Percentiles rank a stretch among this genome's conserved stretches.
Evolutionary conservation across 2,797 vertebrate species (phyloP).

Genomic region (Triplophysa yarkandensis): DNA sequence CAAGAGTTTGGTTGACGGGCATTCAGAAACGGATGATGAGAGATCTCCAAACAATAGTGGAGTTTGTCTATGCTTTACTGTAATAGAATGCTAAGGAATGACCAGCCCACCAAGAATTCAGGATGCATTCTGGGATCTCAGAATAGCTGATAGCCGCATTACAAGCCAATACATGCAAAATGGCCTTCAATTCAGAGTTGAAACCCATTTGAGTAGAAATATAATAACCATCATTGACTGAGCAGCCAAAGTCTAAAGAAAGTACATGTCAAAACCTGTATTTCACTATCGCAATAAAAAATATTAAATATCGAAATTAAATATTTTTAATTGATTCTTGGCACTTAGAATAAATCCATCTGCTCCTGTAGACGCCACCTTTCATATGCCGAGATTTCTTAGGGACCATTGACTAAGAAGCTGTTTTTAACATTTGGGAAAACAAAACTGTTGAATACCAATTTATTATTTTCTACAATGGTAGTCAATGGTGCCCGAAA

Average conservation of each 20-base stretch:
- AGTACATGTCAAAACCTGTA: conserved; percentile 1
- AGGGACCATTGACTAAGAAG: too few relatives aligned
- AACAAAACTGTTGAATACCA: too few relatives aligned
- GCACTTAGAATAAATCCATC: background rate
- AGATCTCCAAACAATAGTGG: conserved; percentile 60
- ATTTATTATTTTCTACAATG: too few relatives aligned
- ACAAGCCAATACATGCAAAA: background rate
- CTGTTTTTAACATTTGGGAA: too few relatives aligned
- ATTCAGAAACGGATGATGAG: conserved; percentile 62
- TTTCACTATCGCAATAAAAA: background rate
- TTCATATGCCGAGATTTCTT: too few relatives aligned
- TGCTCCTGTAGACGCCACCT: too few relatives aligned
- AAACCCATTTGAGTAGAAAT: background rate
- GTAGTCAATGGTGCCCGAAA: too few relatives aligned
- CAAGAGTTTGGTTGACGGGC: conserved; percentile 63
- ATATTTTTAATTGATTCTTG: too few relatives aligned
- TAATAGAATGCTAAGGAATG: conserved; percentile 71
- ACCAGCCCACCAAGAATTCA: conserved; percentile 66
- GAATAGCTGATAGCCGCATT: background rate
- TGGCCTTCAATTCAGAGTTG: background rate
- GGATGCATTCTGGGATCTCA: conserved; percentile 24
- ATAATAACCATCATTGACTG: background rate
- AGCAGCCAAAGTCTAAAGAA: conserved; percentile 20
- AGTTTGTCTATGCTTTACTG: conserved; percentile 64
- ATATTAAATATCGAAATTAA: too few relatives aligned